These are phyloP conservation scores for Apamea crenata DNA, from an alignment of 2,888 invertebrate genomes.

Conservation along the genomic window DNA sequence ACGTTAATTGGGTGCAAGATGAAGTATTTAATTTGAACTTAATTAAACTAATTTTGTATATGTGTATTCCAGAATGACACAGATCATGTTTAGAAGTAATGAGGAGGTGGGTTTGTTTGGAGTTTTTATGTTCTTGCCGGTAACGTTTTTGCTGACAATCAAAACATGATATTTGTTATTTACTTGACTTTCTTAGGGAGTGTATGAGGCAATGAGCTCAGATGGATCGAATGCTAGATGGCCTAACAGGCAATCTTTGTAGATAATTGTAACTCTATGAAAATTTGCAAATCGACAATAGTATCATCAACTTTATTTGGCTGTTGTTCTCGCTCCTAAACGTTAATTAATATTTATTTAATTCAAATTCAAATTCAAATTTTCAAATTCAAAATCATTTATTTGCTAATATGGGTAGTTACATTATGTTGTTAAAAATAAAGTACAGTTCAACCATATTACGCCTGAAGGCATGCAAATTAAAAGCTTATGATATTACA, in stretches of 20 bases:
- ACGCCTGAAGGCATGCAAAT: no score
- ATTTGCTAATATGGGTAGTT: no score
- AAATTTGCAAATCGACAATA: not conserved
- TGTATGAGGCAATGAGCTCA: not conserved
- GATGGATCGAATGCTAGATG: not conserved
- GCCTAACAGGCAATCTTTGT: not conserved
- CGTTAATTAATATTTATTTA: not conserved
- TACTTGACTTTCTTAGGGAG: not conserved
- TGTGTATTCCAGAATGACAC: no score
- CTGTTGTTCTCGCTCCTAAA: no score
- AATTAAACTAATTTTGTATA: slow-evolving; percentile 1
- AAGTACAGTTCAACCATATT: no score
- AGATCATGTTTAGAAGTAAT: no score
- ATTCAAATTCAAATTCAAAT: no score
- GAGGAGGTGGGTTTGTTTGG: no score
- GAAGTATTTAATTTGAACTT: not conserved
- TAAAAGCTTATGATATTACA: no score
- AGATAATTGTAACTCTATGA: not conserved
- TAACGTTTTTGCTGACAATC: not conserved
- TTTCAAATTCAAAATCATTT: no score
- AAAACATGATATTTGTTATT: not conserved
- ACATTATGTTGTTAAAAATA: no score
- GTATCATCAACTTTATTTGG: not conserved
- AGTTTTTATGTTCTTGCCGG: not conserved
- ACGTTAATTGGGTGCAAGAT: slow-evolving; percentile 18